A percentile compares a stretch with the other conserved stretches of the same genome.
phyloP scores from a whole-genome alignment of 2,888 invertebrate genomes.

The Latheticus oryzae region DNA sequence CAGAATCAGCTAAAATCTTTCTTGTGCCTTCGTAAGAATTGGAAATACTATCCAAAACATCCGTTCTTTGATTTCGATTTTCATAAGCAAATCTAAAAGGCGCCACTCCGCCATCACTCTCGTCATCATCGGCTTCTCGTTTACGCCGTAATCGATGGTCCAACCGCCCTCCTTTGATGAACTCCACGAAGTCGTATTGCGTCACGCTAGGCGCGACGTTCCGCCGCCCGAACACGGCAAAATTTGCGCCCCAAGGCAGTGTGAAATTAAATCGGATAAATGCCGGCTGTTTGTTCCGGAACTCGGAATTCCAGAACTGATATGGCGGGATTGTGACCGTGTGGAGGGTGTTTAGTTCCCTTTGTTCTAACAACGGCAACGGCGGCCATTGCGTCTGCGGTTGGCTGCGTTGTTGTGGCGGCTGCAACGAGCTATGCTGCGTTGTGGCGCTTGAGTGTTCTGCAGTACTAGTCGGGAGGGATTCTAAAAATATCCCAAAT shows the following conservation, averaged over 20 bases:
- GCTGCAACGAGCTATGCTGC: constrained; percentile 71
- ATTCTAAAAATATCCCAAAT: constrained; percentile 71
- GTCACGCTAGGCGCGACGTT: constrained; percentile 97
- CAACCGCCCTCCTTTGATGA: constrained; percentile 87
- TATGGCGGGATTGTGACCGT: constrained; percentile 88
- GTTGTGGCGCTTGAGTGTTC: constrained; percentile 74
- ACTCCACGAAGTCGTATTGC: constrained; percentile 96
- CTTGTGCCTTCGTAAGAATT: constrained; percentile 65
- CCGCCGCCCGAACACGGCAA: constrained; percentile 94
- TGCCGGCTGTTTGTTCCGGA: constrained; percentile 89
- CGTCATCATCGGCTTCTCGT: constrained; percentile 38
- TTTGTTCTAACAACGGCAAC: constrained; percentile 78
- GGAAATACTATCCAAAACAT: constrained; percentile 65
- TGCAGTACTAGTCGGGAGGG: constrained; percentile 77
- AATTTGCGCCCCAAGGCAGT: constrained; percentile 91
- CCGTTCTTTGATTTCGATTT: constrained; percentile 59
- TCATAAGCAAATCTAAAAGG: constrained; percentile 57
- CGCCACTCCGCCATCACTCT: constrained; percentile 40
- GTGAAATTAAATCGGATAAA: constrained; percentile 85
- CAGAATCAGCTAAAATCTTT: constrained; percentile 66
- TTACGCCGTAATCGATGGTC: constrained; percentile 76
- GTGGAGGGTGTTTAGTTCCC: constrained; percentile 86
- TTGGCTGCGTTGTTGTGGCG: constrained; percentile 78
- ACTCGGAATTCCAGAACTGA: constrained; percentile 94
- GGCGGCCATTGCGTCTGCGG: constrained; percentile 78